A percentile compares a stretch with the other conserved stretches of the same genome.
These are phyloP conservation scores for Lepus americanus DNA, from an alignment of 2,113 vertebrate genomes.

Conservation along the genomic window DNA sequence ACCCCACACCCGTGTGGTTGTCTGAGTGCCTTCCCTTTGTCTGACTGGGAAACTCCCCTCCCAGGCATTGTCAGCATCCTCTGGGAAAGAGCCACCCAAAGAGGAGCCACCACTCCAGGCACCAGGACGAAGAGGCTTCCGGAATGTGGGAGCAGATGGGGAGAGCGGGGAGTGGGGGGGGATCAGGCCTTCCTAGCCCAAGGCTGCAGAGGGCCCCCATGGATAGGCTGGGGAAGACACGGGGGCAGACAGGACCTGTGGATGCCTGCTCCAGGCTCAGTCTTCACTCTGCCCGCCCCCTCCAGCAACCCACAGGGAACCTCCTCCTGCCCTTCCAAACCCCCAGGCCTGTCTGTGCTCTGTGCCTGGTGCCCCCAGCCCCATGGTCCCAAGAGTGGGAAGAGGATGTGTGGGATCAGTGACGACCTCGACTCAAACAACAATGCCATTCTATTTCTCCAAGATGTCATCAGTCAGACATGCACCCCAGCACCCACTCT, in stretches of 20 bases:
- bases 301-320: neutral
- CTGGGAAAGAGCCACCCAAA: neutral
- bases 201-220: neutral
- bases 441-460: constrained; percentile 51
- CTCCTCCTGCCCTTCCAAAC: neutral
- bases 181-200: neutral
- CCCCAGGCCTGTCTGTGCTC: neutral
- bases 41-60: neutral
- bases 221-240: neutral
- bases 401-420: neutral
- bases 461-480: constrained; percentile 77
- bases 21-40: neutral
- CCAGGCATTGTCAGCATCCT: neutral
- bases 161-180: too few species aligned
- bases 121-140: neutral
- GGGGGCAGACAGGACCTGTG: neutral
- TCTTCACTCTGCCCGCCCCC: neutral
- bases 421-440: constrained; percentile 46
- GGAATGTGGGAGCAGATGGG: neutral
- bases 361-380: neutral
- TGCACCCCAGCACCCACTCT: constrained; percentile 56
- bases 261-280: neutral
- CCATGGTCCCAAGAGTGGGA: constrained; percentile 61
- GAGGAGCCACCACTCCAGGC: neutral
- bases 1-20: neutral